Base-by-base conservation (phyloP, 2,113 vertebrate genomes). In the Triplophysa dalaica region DNA sequence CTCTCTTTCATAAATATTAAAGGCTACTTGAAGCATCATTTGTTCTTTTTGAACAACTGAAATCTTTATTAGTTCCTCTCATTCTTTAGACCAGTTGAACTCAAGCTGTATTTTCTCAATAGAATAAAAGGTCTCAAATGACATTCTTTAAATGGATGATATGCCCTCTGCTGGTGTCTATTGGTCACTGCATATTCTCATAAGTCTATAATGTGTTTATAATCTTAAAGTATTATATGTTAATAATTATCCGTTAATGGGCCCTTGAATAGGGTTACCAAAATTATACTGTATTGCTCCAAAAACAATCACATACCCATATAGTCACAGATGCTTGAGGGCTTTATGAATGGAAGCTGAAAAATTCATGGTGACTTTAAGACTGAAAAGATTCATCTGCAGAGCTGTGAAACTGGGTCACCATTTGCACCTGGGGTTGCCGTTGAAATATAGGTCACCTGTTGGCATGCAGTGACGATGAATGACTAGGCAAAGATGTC, bases 321-420 rank as follows among this genome's bases (percentile, higher is more conserved):
- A 4, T 4, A 29, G 3, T 29, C 17, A 14, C 45, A 52, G 17
- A 52, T 24, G 14, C 33, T 5, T 43, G 14, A 24, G 16, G 16
- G 29, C 5, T 45, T 50, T 2, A 10, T 60, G 68, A 68, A 26
- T 61, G 22, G 21, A 16, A 38, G 73, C 60, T 70, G 33, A 77
- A 72, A 70, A 65, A 80, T 73, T 61, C 24, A 67, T 80, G 58
- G 14, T 66, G 52, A 52, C 61, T 70, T 67, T 67, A 4, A 67
- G n/a, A 58, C 56, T 81, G 1, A 52, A n/a, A 33, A 10, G 64
- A 16, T 58, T 8, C 19, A 61, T 54, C 19, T 80, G 60, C 56
- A 70, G 58, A 54, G 19, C 24, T 50, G 17, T 16, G 69, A 80
- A 85, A 74, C 43, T 82, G 56, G 73, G 77, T 82, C 73, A 77